A percentile compares a stretch with the other conserved stretches of the same genome.
phyloP scores from a whole-genome alignment of 1,140 invertebrate species.

The Drosophila equinoxialis region DNA sequence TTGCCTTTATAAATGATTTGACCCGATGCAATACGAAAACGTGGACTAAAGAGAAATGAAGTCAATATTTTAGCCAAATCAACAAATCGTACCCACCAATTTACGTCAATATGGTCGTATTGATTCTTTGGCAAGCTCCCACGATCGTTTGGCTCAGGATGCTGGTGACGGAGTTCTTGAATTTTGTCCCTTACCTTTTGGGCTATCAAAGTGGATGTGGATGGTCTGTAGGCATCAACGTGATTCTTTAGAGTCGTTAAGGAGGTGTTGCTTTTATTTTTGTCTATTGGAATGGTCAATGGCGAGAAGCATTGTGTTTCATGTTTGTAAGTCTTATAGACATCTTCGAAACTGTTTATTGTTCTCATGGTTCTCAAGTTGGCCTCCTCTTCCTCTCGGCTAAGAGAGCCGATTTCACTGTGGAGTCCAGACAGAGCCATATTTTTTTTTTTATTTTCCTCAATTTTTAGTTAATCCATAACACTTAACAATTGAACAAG shows the following conservation, averaged over 20 bases:
- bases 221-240: background rate
- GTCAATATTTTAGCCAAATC: background rate
- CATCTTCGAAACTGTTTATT: slow-evolving; percentile 30
- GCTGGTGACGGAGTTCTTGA: background rate
- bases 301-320: background rate
- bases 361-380: slow-evolving; percentile 11
- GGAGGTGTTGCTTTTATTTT: background rate
- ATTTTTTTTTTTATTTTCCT: background rate
- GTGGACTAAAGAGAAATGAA: background rate
- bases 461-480: background rate
- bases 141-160: background rate
- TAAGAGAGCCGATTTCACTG: slow-evolving; percentile 29
- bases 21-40: slow-evolving; percentile 30
- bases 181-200: background rate
- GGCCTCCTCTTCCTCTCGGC: slow-evolving; percentile 13
- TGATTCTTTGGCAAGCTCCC: background rate
- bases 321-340: slow-evolving; percentile 35
- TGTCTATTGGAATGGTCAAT: background rate
- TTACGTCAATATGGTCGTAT: background rate
- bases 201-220: background rate
- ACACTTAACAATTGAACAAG: background rate
- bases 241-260: background rate
- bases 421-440: slow-evolving; percentile 1
- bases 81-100: background rate
- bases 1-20: background rate